These are phyloP conservation scores for Megaceryle maxima DNA, from an alignment of 2,113 vertebrate species.

Conservation along the genomic window DNA sequence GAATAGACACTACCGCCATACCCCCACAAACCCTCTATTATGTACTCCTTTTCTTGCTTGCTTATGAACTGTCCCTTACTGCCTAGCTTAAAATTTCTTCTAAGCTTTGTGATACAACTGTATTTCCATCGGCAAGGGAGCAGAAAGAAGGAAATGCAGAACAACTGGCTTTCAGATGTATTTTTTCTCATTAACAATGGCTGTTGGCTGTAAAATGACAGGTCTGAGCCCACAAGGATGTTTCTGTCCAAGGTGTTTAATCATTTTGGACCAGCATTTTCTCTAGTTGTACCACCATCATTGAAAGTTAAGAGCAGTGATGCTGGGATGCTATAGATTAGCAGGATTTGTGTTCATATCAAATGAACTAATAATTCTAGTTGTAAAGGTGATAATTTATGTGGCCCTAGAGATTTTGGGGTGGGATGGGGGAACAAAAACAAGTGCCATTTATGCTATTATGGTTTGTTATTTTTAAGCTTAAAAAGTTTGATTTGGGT, in stretches of 20 bases:
- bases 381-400: neutral
- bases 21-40: neutral
- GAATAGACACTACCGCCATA: neutral
- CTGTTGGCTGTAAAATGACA: slow-evolving; percentile 54
- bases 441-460: neutral
- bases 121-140: slow-evolving; percentile 7
- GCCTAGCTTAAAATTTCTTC: slow-evolving; percentile 7
- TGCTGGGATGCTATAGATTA: slow-evolving; percentile 1
- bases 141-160: neutral
- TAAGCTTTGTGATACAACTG: slow-evolving; percentile 1
- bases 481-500: neutral
- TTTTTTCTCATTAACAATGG: slow-evolving; percentile 53
- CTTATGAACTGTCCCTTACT: slow-evolving; percentile 10
- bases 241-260: slow-evolving; percentile 48
- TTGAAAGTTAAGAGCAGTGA: slow-evolving; percentile 4
- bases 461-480: neutral
- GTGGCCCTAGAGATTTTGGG: neutral
- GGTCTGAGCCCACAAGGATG: neutral
- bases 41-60: neutral
- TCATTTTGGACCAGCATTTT: slow-evolving; percentile 35
- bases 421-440: neutral
- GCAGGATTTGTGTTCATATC: neutral
- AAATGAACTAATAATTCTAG: neutral
- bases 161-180: slow-evolving; percentile 57
- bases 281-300: neutral